These are phyloP conservation scores for Drosophila pullipes DNA, from an alignment of 2,888 invertebrate genomes.

Conservation along the genomic window DNA sequence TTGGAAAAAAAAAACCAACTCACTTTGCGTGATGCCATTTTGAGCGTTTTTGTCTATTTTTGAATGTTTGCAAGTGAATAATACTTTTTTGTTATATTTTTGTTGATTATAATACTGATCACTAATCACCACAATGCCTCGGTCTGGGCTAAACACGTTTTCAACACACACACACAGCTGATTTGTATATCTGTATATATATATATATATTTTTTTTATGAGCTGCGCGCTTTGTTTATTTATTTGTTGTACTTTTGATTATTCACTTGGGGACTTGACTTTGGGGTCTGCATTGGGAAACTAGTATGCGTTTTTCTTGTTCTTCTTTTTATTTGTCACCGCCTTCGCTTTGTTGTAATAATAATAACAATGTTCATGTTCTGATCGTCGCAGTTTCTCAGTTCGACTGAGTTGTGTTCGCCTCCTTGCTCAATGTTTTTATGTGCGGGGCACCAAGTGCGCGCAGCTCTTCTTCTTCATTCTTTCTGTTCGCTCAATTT, in stretches of 20 bases:
- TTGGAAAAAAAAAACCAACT: constrained; percentile 49
- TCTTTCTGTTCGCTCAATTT: constrained; percentile 64
- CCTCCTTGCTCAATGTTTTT: constrained; percentile 82
- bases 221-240: constrained; percentile 28
- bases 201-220: constrained; percentile 20
- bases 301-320: constrained; percentile 6
- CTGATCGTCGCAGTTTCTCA: constrained; percentile 81
- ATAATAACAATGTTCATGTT: constrained; percentile 48
- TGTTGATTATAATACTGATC: constrained; percentile 59
- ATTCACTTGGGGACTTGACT: constrained; percentile 50
- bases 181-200: constrained; percentile 1
- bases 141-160: constrained; percentile 43
- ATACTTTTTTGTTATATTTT: constrained; percentile 35
- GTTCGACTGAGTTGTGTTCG: constrained; percentile 81
- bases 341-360: constrained; percentile 26
- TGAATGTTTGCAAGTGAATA: constrained; percentile 41
- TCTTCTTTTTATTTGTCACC: constrained; percentile 16
- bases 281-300: constrained; percentile 25
- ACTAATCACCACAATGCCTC: constrained; percentile 58
- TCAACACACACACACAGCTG: constrained; percentile 6
- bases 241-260: constrained; percentile 16
- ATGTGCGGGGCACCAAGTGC: constrained; percentile 70
- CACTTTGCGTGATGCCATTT: constrained; percentile 81
- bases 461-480: constrained; percentile 44
- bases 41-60: constrained; percentile 24